Evolutionary conservation across 2,797 vertebrate genomes (phyloP).

Genomic region (Characodon lateralis): DNA sequence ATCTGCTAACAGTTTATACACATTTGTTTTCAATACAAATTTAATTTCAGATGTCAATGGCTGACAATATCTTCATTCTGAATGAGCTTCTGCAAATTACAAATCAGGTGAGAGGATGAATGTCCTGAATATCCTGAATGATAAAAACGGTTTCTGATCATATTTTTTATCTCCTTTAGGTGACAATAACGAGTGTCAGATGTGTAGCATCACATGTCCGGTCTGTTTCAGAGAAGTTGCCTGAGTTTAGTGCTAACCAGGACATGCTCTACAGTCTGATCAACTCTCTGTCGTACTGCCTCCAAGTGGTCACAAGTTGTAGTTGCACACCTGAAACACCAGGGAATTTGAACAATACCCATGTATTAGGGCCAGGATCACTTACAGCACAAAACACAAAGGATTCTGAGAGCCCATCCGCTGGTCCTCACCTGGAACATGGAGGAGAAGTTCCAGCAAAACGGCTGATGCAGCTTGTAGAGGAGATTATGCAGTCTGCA

Average conservation of each 20-base stretch:
- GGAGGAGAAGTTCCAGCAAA: slow-evolving; percentile 20
- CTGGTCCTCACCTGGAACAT: neutral
- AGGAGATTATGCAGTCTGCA: slow-evolving; percentile 68
- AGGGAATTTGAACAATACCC: slow-evolving; percentile 9
- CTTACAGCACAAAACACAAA: neutral
- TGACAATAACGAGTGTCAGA: slow-evolving; percentile 69
- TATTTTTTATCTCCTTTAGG: slow-evolving; percentile 57
- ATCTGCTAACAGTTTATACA: neutral
- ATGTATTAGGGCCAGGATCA: slow-evolving; percentile 3
- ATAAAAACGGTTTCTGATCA: neutral
- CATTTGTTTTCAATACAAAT: slow-evolving; percentile 6
- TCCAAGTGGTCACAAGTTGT: slow-evolving; percentile 54
- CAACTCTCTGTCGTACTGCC: slow-evolving; percentile 69
- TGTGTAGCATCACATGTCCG: slow-evolving; percentile 57
- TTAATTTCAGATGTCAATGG: slow-evolving; percentile 66
- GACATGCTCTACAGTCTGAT: slow-evolving; percentile 59
- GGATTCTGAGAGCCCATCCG: neutral
- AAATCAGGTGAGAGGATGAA: slow-evolving; percentile 73
- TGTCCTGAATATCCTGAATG: neutral
- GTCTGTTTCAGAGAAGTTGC: slow-evolving; percentile 43
- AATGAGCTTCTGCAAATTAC: slow-evolving; percentile 73
- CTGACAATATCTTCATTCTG: slow-evolving; percentile 71
- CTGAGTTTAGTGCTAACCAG: slow-evolving; percentile 32
- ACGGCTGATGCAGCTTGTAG: slow-evolving; percentile 42
- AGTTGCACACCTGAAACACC: slow-evolving; percentile 8